A percentile compares a stretch with the other conserved stretches of the same genome.
Conservation (phyloP, 23 tunicate genomes). For the Halocynthia aurantium region DNA sequence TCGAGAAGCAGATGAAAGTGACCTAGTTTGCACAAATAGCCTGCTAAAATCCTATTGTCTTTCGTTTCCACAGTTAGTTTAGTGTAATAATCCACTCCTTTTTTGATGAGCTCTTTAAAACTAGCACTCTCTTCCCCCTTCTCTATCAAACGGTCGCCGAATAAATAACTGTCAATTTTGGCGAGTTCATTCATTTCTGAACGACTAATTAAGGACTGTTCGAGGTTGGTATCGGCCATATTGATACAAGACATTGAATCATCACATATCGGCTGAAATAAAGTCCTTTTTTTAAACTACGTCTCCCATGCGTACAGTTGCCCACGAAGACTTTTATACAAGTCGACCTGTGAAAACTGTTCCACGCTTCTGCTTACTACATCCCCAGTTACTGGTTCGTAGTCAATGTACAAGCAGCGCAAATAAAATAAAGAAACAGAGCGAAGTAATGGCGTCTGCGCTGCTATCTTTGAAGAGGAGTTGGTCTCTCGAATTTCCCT, state of each 20-base stretch:
- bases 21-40: constrained; percentile 56
- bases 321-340: neutral
- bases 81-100: constrained; percentile 15
- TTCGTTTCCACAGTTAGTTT: constrained; percentile 12
- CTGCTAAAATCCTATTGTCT: constrained; percentile 12
- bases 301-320: neutral
- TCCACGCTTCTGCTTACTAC: too few relatives aligned
- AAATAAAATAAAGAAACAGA: too few relatives aligned
- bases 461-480: too few relatives aligned
- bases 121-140: constrained; percentile 12
- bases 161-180: constrained; percentile 13
- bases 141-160: constrained; percentile 13
- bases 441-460: too few relatives aligned
- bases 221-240: too few relatives aligned
- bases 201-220: too few relatives aligned
- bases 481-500: too few relatives aligned
- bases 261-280: too few relatives aligned
- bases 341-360: too few relatives aligned
- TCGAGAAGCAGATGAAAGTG: constrained; percentile 65
- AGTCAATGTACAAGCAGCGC: too few relatives aligned
- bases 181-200: constrained; percentile 4
- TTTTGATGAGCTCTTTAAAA: neutral
- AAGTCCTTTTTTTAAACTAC: neutral
- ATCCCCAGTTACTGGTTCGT: too few relatives aligned
- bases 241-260: too few relatives aligned